phyloP scores from a whole-genome alignment of 2,797 vertebrate species.

The Babyrousa celebensis region DNA sequence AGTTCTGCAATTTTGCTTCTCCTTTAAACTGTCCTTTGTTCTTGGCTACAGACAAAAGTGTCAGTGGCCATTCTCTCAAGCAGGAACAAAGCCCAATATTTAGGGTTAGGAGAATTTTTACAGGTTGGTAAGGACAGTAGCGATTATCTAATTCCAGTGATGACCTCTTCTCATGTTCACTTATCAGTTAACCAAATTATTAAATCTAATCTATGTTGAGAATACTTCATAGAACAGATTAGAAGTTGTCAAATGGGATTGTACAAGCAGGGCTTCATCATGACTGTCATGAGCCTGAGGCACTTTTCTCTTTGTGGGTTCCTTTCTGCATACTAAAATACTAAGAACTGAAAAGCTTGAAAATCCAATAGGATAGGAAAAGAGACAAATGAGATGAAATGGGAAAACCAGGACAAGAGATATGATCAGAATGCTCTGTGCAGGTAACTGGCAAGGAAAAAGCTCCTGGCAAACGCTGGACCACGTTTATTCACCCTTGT shows the following conservation, averaged over 20 bases:
- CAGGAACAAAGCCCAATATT: background rate
- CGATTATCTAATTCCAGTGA: background rate
- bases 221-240: background rate
- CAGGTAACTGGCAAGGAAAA: background rate
- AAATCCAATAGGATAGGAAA: background rate
- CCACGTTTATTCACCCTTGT: background rate
- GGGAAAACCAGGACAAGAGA: background rate
- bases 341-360: background rate
- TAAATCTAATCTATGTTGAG: background rate
- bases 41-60: slow-evolving; percentile 29
- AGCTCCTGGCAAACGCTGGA: background rate
- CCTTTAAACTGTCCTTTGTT: background rate
- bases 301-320: background rate
- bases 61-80: background rate
- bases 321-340: slow-evolving; percentile 1
- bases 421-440: background rate
- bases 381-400: background rate
- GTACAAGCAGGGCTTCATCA: background rate
- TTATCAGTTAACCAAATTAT: background rate
- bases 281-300: background rate
- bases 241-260: background rate
- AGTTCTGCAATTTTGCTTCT: slow-evolving; percentile 14
- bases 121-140: background rate
- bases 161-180: background rate
- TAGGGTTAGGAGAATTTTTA: background rate